phyloP scores from a whole-genome alignment of 2,888 invertebrate species.

The Girardia tigrina region DNA sequence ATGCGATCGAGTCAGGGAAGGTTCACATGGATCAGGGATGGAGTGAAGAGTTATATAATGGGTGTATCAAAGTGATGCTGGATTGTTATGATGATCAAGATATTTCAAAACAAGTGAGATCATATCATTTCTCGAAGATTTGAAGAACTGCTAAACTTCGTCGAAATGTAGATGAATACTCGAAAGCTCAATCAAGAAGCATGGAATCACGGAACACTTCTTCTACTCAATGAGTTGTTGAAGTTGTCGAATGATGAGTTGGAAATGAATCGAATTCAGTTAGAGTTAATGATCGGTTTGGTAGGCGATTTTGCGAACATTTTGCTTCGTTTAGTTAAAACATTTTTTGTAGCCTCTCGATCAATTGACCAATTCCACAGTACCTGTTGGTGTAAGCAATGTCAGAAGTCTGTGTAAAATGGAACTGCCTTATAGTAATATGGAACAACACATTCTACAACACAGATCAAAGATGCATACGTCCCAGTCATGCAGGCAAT shows the following conservation, averaged over 20 bases:
- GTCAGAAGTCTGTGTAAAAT: not conserved
- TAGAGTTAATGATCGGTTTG: slow-evolving; percentile 16
- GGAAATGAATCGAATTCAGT: slow-evolving; percentile 39
- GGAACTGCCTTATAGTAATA: not conserved
- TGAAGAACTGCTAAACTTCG: not conserved
- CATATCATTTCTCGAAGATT: not conserved
- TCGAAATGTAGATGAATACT: not conserved
- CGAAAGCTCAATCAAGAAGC: slow-evolving; percentile 58
- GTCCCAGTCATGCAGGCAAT: not conserved
- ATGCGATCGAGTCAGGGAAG: not conserved
- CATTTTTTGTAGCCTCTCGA: slow-evolving; percentile 23
- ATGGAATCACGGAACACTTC: slow-evolving; percentile 73
- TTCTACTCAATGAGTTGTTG: slow-evolving; percentile 80
- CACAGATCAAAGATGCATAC: not conserved
- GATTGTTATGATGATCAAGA: not conserved
- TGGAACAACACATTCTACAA: slow-evolving; percentile 8
- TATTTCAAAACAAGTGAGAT: not conserved
- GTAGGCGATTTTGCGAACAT: not conserved
- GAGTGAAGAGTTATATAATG: not conserved
- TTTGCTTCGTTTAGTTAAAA: not conserved
- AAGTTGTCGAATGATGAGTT: slow-evolving; percentile 68
- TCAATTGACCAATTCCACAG: not conserved
- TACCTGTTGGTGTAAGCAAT: not conserved
- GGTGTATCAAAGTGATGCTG: no score
- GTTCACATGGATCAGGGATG: not conserved